Base-by-base conservation (phyloP, 2,113 vertebrate genomes). In the Cinclus cinclus region DNA sequence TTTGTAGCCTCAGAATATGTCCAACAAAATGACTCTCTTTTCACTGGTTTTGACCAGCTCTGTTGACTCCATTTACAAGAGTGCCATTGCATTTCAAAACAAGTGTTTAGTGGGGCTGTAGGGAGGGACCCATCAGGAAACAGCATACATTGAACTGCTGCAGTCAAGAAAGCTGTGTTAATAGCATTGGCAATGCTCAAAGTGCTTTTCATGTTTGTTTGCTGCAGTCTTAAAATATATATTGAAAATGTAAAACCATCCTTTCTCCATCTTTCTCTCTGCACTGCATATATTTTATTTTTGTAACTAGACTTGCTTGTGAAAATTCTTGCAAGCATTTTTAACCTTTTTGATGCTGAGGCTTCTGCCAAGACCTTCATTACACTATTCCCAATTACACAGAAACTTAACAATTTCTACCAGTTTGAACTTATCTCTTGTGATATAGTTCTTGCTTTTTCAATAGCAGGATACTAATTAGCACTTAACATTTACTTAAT, bases 401-500 rank as follows among this genome's bases (percentile, higher is more conserved):
- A 89, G n/a, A 68, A 95, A 83, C 46, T 62, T 71, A 80, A 68
- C 39, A 80, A 90, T 95, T 95, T 78, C 67, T 77, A 89, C 63
- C 25, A 71, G 60, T 86, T 92, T 92, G 37, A 94, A 49, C 18
- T 67, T 56, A 52, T 80, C 74, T 81, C 75, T 69, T 68, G 44
- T 44, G n/a, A 22, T 84, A 7, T 37, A 79, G 49, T 87, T 46
- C 75, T 50, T 92, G 53, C 37, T 50, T 94, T 91, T 88, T 75
- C 83, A 92, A 62, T 76, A 90, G 80, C 77, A 96, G 58, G 80
- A 91, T 91, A 96, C 58, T 93, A 95, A 97, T 97, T 97, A 96
- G 71, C 64, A 95, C 53, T 94, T 95, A 83, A 85, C 83, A 95
- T 96, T 93, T 95, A 95, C 87, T 94, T 95, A 85, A 92, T 88